A percentile compares a stretch with the other conserved stretches of the same genome.
Conservation (phyloP, 2,797 vertebrate genomes). For the Sebastes matsubarae region DNA sequence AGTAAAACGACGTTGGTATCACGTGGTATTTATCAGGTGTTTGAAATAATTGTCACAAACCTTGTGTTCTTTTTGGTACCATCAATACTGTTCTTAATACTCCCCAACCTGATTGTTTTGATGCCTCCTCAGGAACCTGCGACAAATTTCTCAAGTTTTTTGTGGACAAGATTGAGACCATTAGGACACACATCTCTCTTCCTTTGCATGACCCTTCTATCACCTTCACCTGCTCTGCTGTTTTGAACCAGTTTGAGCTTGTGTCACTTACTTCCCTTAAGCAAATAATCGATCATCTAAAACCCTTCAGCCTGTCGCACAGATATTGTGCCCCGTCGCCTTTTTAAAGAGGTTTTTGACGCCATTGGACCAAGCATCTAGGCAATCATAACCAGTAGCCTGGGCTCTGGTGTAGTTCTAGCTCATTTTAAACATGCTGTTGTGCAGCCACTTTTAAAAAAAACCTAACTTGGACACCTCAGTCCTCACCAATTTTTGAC, state of each 20-base stretch:
- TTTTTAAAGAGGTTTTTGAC: no score
- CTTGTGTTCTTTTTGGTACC: background rate
- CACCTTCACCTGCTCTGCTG: background rate
- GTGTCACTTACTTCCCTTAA: no score
- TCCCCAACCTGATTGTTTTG: background rate
- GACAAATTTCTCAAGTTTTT: background rate
- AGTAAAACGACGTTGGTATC: no score
- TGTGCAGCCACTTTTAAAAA: no score
- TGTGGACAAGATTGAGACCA: background rate
- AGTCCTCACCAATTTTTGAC: no score
- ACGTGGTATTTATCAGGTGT: background rate
- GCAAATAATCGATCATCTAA: no score
- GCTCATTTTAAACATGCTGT: no score
- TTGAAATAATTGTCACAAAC: background rate
- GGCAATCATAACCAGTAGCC: background rate
- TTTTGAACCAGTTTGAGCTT: no score
- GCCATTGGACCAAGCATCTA: background rate
- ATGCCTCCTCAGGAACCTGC: background rate
- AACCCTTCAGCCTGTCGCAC: no score
- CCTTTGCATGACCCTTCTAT: background rate
- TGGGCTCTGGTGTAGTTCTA: background rate
- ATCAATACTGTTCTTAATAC: background rate
- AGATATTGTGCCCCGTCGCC: no score
- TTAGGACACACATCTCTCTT: background rate
- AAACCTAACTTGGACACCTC: no score